A percentile compares a stretch with the other conserved stretches of the same genome.
Evolutionary conservation across 1,140 invertebrate species (phyloP).

Genomic region (Apis mellifera): DNA sequence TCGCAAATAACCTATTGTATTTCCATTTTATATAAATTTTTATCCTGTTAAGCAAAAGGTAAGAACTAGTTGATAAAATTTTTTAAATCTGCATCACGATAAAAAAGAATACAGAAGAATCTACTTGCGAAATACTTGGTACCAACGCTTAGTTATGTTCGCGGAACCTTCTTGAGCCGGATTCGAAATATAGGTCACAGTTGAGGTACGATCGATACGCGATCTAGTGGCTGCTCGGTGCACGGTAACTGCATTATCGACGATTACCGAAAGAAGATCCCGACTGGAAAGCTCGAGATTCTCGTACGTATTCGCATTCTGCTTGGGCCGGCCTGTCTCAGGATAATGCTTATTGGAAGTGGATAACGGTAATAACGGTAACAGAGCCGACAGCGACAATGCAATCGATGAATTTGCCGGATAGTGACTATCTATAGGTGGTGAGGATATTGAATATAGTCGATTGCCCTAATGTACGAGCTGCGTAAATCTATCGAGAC

Average conservation of each 20-base stretch:
- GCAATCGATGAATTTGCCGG: constrained; percentile 7
- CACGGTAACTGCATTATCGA: constrained; percentile 54
- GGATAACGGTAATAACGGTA: constrained; percentile 35
- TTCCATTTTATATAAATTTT: too few species aligned
- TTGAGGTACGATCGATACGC: constrained; percentile 33
- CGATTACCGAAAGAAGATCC: constrained; percentile 46
- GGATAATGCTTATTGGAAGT: constrained; percentile 38
- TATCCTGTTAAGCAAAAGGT: too few species aligned
- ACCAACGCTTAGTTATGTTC: too few species aligned
- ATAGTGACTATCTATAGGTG: not conserved
- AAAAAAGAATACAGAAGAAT: too few species aligned
- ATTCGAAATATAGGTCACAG: constrained; percentile 44
- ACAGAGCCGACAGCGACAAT: constrained; percentile 19
- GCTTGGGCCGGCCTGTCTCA: not conserved
- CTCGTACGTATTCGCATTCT: not conserved
- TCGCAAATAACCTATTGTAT: too few species aligned
- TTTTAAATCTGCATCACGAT: too few species aligned
- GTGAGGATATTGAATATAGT: not conserved
- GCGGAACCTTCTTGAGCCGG: not conserved
- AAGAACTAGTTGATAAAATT: too few species aligned
- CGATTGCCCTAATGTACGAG: not conserved
- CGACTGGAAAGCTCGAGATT: constrained; percentile 2
- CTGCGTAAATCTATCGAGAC: not conserved
- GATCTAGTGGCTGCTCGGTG: constrained; percentile 18
- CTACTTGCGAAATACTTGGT: too few species aligned